Conservation (phyloP, 2,797 vertebrate species). For the Sitta carolinensis region DNA sequence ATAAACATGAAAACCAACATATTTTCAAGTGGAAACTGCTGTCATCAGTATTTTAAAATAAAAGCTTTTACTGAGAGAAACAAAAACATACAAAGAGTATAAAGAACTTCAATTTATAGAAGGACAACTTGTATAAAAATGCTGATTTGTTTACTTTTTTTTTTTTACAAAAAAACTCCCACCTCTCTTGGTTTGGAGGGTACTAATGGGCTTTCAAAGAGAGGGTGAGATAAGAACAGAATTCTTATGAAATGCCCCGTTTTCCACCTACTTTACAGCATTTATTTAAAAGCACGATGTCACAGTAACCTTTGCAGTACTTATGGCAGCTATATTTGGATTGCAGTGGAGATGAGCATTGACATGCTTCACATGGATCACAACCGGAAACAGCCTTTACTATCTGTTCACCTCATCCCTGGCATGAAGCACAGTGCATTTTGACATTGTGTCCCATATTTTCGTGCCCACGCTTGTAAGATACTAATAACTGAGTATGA, state of each 20-base stretch:
- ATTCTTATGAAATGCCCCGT: neutral
- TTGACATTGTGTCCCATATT: neutral
- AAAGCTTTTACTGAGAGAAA: slow-evolving; percentile 30
- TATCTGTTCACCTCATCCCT: neutral
- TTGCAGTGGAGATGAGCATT: neutral
- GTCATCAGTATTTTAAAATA: slow-evolving; percentile 33
- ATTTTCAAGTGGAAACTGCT: slow-evolving; percentile 27
- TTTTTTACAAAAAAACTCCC: slow-evolving; percentile 6
- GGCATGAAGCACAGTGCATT: neutral
- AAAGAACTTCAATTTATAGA: slow-evolving; percentile 48
- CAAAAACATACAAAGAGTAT: slow-evolving; percentile 2
- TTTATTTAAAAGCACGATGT: slow-evolving; percentile 37
- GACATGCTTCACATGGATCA: neutral
- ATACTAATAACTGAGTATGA: neutral
- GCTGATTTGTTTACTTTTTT: slow-evolving; percentile 18
- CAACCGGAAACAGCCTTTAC: neutral
- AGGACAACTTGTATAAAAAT: neutral
- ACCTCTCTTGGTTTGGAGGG: neutral
- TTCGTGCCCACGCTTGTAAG: neutral
- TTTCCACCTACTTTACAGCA: slow-evolving; percentile 35
- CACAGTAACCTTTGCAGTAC: slow-evolving; percentile 48
- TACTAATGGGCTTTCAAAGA: slow-evolving; percentile 30
- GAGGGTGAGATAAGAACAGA: slow-evolving; percentile 19
- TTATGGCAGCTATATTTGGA: slow-evolving; percentile 47
- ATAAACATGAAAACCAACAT: neutral